Conservation (phyloP, 2,797 vertebrate species). For the Bradypus variegatus region DNA sequence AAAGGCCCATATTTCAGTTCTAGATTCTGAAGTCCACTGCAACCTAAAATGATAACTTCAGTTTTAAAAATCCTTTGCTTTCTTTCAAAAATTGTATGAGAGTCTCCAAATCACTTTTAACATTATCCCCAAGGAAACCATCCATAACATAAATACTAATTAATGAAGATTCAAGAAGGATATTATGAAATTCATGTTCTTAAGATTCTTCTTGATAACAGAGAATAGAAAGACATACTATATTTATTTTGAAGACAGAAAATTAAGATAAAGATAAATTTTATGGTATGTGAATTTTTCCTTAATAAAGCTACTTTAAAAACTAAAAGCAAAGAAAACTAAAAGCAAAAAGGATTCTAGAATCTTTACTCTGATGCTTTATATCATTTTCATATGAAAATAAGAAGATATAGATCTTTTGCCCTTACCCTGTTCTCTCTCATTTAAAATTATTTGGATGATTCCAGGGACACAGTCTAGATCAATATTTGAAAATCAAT, state of each 20-base stretch:
- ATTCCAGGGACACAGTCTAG: neutral
- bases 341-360: neutral
- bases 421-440: neutral
- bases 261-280: neutral
- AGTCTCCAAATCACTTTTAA: neutral
- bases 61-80: neutral
- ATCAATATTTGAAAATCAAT: neutral
- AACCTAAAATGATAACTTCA: neutral
- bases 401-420: neutral
- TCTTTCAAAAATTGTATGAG: neutral
- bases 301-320: neutral
- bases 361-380: neutral
- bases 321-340: neutral
- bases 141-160: neutral
- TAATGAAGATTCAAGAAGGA: neutral
- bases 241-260: neutral
- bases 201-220: neutral
- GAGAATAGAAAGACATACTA: neutral
- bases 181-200: no score
- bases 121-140: neutral
- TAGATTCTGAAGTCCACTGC: neutral
- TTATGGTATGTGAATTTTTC: neutral
- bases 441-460: constrained; percentile 7
- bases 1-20: neutral
- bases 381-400: neutral